Conservation (phyloP, 1,140 invertebrate genomes). For the Drosophila sp. region DNA sequence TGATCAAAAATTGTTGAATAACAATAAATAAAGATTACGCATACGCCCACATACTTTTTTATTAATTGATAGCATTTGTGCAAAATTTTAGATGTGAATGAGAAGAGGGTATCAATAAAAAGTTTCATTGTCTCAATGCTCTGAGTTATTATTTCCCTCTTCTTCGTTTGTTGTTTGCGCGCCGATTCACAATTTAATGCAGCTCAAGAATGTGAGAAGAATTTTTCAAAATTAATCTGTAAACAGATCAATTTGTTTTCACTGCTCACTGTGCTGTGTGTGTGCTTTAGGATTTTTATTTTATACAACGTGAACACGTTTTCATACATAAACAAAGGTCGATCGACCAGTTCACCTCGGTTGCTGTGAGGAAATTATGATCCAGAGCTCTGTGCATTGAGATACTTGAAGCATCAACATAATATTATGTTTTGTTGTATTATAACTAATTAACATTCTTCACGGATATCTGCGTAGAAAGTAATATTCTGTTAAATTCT, state of each 20-base stretch:
- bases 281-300: constrained; percentile 7
- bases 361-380: background rate
- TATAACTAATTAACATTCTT: too few species aligned
- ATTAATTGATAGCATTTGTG: constrained; percentile 15
- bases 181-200: constrained; percentile 29
- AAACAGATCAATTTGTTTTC: constrained; percentile 26
- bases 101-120: constrained; percentile 19
- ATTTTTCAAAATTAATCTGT: constrained; percentile 24
- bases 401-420: too few species aligned
- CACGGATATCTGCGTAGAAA: too few species aligned
- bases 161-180: background rate
- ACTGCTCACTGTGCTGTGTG: background rate
- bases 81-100: background rate
- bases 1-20: constrained; percentile 6
- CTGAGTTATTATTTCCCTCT: constrained; percentile 28
- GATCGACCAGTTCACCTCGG: background rate
- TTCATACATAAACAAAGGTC: constrained; percentile 7
- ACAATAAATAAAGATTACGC: constrained; percentile 27
- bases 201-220: constrained; percentile 26
- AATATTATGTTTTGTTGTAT: too few species aligned
- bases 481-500: background rate
- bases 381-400: background rate
- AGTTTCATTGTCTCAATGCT: constrained; percentile 38
- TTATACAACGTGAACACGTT: constrained; percentile 12
- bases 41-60: constrained; percentile 10